Conservation (phyloP, 2,113 vertebrate genomes). For the Phrynosoma blainvillii region DNA sequence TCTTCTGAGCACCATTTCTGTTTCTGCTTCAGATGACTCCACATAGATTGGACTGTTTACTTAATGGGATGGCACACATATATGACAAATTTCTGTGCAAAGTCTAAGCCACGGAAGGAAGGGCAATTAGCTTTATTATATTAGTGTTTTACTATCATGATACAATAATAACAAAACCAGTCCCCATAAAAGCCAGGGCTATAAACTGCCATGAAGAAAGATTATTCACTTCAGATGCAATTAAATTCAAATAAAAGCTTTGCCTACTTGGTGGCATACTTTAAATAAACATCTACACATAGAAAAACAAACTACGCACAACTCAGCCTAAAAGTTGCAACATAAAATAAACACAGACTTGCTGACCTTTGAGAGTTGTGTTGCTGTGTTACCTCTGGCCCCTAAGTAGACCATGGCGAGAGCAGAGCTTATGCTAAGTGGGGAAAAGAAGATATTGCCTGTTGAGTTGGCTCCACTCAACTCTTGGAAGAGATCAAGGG, state of each 20-base stretch:
- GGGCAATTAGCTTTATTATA: slow-evolving; percentile 29
- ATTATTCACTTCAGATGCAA: background rate
- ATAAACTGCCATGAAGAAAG: slow-evolving; percentile 45
- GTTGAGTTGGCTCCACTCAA: slow-evolving; percentile 58
- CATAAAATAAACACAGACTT: background rate
- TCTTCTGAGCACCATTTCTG: fast-evolving
- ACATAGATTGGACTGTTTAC: slow-evolving; percentile 45
- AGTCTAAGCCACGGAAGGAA: slow-evolving; percentile 35
- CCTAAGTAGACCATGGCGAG: slow-evolving; percentile 77
- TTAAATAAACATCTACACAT: background rate
- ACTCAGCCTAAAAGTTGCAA: background rate
- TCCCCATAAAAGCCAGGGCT: slow-evolving; percentile 39
- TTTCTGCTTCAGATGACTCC: slow-evolving; percentile 34
- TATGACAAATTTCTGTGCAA: background rate
- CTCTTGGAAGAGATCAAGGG: slow-evolving; percentile 68
- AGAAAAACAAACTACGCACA: background rate
- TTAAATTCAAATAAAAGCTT: background rate
- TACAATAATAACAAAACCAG: background rate
- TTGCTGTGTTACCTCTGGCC: slow-evolving; percentile 65
- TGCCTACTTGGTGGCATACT: fast-evolving
- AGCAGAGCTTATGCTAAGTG: slow-evolving; percentile 72
- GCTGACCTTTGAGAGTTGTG: slow-evolving; percentile 75
- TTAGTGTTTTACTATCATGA: background rate
- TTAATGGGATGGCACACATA: background rate
- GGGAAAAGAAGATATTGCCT: slow-evolving; percentile 77